Base-by-base conservation (phyloP, 2,888 invertebrate species). In the Apamea anceps region DNA sequence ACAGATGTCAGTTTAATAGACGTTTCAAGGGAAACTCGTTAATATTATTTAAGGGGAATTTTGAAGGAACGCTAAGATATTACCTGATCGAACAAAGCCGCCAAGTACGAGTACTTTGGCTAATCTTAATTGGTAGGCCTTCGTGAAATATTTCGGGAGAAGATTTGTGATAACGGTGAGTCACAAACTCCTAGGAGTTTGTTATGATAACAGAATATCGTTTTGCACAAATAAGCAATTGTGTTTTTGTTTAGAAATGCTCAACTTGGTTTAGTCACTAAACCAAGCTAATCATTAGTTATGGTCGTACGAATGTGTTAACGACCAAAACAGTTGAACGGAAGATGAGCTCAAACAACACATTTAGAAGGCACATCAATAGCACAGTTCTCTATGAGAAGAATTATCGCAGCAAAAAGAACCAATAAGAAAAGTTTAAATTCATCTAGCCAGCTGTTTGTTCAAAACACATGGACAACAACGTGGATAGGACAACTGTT, bases 1-100 rank as follows among this genome's bases (percentile, higher is more conserved):
- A 80, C 88, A 81, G 86, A 83, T 87, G 86, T 77, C 77, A 77
- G 32, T 80, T 80, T 83, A 80, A 79, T 81, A 72, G 77, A 72
- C 79, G 81, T 60, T 67, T 32, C n/a, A 62, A 48, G 66, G 48
- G 45, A 74, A 68, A 51, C 73, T 83, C 83, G 73, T 78, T 82
- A 74, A 81, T 81, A 77, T 74, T 75, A 68, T 80, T 73, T 54
- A 13, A 75, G 68, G 15, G 63, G 66, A 75, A 67, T 73, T 78
- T 68, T 78, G 79, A 77, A 68, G 63, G 68, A 72, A 72, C 72
- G 84, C 80, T 65, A 25, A 70, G 72, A 77, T 75, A 75, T 72
- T 79, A 79, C 72, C 77, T 84, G 80, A 57, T 72, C 62, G 75
- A 73, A 79, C 75, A 79, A 75, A 80, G 79, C 75, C 68, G 75